These are phyloP conservation scores for Actinemys pallida DNA, from an alignment of 2,113 vertebrate species.

Conservation along the genomic window DNA sequence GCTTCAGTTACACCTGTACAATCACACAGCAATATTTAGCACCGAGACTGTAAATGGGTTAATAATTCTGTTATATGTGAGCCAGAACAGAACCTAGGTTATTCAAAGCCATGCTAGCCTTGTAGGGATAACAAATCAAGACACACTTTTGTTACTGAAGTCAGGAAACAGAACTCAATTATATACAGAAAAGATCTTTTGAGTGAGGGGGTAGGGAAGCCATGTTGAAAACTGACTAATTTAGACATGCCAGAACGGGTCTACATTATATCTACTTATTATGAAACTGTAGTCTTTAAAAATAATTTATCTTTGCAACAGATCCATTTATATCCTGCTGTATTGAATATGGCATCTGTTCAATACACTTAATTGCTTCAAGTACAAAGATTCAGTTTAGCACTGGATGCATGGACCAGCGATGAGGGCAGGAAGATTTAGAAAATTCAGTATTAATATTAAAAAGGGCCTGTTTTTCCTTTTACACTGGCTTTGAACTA, in stretches of 20 bases:
- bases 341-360: not conserved
- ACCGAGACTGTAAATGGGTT: slow-evolving; percentile 15
- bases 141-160: slow-evolving; percentile 27
- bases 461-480: not conserved
- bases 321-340: not conserved
- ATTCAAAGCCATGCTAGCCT: not conserved
- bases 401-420: not conserved
- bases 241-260: not conserved
- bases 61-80: slow-evolving; percentile 49
- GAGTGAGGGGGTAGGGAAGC: not conserved
- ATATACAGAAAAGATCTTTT: slow-evolving; percentile 45
- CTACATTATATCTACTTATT: not conserved
- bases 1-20: not conserved
- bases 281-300: not conserved
- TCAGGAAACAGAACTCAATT: slow-evolving; percentile 35
- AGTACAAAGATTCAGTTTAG: not conserved
- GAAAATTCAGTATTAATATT: not conserved
- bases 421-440: not conserved
- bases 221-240: slow-evolving; percentile 7
- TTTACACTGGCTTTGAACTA: not conserved
- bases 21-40: slow-evolving; percentile 33
- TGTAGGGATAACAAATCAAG: slow-evolving; percentile 54
- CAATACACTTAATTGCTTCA: not conserved
- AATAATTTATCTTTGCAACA: slow-evolving; percentile 32
- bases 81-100: slow-evolving; percentile 7